A percentile compares a stretch with the other conserved stretches of the same genome.
phyloP scores from a whole-genome alignment of 2,113 vertebrate species.

The Azemiops feae region DNA sequence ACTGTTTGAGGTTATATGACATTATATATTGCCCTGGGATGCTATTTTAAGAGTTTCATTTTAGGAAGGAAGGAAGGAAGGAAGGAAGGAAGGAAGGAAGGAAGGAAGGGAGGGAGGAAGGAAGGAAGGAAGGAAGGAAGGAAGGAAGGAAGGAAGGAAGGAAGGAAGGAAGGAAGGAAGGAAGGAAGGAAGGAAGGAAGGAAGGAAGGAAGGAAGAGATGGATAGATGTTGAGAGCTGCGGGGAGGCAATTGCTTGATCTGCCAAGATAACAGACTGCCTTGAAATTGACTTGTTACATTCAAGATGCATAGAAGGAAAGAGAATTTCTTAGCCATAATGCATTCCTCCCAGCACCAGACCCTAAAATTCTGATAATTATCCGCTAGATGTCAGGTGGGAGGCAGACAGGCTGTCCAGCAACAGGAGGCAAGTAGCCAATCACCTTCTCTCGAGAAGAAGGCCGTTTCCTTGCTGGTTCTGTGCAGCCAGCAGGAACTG shows the following conservation, averaged over 20 bases:
- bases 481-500: background rate
- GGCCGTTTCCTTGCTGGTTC: background rate
- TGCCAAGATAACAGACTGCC: background rate
- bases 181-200: background rate
- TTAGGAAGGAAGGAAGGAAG: background rate
- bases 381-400: background rate
- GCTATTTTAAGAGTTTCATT: background rate
- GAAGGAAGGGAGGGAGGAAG: background rate
- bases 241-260: background rate
- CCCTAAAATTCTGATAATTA: background rate
- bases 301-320: background rate
- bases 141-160: background rate
- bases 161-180: background rate
- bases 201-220: background rate
- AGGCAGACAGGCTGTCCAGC: background rate
- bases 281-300: background rate
- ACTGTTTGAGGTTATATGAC: background rate
- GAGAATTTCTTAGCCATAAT: background rate
- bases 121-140: background rate
- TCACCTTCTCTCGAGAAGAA: background rate
- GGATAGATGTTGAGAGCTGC: background rate
- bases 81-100: background rate
- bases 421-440: constrained; percentile 1
- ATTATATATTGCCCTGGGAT: background rate
- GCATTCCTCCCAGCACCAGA: background rate